Evolutionary conservation across 2,113 vertebrate genomes (phyloP).

Genomic region (Urocolius indicus): DNA sequence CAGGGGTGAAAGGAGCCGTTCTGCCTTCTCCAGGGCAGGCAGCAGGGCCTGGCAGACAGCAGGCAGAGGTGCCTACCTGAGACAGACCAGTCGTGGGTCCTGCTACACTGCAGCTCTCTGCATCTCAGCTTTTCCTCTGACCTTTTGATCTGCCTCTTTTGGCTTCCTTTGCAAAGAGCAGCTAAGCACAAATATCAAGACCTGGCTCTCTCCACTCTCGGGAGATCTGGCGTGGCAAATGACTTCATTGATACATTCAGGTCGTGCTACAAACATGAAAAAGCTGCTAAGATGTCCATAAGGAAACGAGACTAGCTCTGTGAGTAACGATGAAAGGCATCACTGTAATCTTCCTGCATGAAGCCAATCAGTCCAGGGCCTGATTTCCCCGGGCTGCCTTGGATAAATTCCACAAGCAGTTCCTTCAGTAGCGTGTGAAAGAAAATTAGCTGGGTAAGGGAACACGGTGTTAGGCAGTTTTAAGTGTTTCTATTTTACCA

Average conservation of each 20-base stretch:
- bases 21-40: neutral
- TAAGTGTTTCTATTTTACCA: neutral
- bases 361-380: neutral
- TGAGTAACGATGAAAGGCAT: neutral
- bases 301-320: neutral
- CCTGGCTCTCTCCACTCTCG: fast-evolving
- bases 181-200: neutral
- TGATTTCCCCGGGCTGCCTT: neutral
- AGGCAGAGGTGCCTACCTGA: neutral
- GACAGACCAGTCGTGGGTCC: too few species aligned
- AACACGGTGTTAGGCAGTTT: neutral
- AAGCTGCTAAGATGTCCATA: too few species aligned
- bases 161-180: neutral
- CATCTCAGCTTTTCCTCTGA: too few species aligned
- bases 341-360: neutral
- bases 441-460: neutral
- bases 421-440: neutral
- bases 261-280: neutral
- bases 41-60: neutral
- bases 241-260: neutral
- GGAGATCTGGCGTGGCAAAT: neutral
- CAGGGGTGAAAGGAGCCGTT: neutral
- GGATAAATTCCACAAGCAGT: neutral
- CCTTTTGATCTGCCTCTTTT: neutral
- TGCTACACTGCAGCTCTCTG: neutral